Evolutionary conservation across 2,797 vertebrate genomes (phyloP).

Genomic region (Clarias platycephalus): DNA sequence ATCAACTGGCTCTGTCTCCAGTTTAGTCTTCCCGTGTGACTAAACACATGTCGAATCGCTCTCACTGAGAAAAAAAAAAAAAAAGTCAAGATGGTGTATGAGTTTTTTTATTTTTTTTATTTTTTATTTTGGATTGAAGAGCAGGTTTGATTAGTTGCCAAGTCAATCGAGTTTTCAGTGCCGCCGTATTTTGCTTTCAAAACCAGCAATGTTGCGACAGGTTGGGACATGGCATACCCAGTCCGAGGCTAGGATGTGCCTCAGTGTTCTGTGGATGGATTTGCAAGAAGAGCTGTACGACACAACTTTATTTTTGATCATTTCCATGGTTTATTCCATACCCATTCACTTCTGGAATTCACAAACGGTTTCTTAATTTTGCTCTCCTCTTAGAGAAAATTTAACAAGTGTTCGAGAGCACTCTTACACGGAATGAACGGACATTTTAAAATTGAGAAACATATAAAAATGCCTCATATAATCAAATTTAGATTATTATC

Average conservation of each 20-base stretch:
- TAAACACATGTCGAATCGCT: neutral
- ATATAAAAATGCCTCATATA: too few species aligned
- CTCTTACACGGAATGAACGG: too few species aligned
- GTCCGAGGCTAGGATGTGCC: neutral
- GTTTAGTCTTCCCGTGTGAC: neutral
- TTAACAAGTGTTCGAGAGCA: too few species aligned
- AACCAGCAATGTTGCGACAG: neutral
- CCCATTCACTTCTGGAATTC: too few species aligned
- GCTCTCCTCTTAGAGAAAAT: too few species aligned
- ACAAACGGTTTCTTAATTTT: too few species aligned
- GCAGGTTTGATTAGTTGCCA: conserved; percentile 25
- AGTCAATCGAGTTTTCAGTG: neutral
- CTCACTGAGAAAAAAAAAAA: conserved; percentile 14
- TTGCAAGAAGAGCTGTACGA: too few species aligned
- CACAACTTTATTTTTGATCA: too few species aligned
- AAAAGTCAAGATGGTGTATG: neutral
- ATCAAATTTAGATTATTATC: too few species aligned
- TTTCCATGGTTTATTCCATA: too few species aligned
- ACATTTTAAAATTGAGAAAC: too few species aligned
- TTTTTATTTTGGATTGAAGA: neutral
- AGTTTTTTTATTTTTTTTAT: neutral
- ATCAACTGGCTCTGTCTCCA: neutral
- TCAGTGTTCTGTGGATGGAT: conserved; percentile 12
- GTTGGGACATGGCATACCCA: conserved; percentile 4
- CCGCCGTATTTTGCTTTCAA: neutral